These are phyloP conservation scores for Vanacampus margaritifer DNA, from an alignment of 2,113 vertebrate genomes.

Conservation along the genomic window DNA sequence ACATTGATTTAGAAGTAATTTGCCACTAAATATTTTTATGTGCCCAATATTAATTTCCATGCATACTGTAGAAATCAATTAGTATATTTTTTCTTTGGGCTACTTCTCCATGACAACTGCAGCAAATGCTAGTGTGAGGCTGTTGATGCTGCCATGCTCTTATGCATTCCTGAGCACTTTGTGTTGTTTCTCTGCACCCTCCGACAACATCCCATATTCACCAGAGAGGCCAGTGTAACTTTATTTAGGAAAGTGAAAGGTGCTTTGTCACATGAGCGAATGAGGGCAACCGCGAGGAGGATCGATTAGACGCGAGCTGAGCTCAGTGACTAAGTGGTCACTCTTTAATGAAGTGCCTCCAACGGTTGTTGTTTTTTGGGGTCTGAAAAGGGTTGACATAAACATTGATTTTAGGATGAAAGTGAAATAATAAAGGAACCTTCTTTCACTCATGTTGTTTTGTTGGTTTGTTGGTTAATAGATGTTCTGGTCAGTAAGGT, in stretches of 20 bases:
- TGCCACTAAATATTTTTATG: constrained; percentile 24
- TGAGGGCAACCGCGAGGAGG: constrained; percentile 37
- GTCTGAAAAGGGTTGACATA: constrained; percentile 11
- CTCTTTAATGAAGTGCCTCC: constrained; percentile 40
- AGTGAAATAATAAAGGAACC: background rate
- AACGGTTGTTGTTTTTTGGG: constrained; percentile 1
- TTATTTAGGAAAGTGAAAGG: constrained; percentile 41
- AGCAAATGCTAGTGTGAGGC: background rate
- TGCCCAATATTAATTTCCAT: constrained; percentile 30
- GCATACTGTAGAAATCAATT: constrained; percentile 12
- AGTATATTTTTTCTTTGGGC: constrained; percentile 3
- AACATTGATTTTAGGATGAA: background rate
- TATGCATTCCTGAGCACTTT: background rate
- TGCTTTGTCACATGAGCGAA: constrained; percentile 35
- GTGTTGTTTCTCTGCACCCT: background rate
- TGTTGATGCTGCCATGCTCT: background rate
- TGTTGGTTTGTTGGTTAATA: background rate
- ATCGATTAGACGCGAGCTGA: constrained; percentile 43
- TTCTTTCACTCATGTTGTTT: background rate
- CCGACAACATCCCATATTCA: constrained; percentile 13
- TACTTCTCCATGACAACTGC: constrained; percentile 17
- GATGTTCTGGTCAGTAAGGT: background rate
- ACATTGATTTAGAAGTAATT: constrained; percentile 37
- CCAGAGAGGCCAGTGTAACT: constrained; percentile 23
- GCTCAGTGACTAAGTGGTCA: constrained; percentile 29